Conservation (phyloP, 2,113 vertebrate species). For the Anhinga rufa region DNA sequence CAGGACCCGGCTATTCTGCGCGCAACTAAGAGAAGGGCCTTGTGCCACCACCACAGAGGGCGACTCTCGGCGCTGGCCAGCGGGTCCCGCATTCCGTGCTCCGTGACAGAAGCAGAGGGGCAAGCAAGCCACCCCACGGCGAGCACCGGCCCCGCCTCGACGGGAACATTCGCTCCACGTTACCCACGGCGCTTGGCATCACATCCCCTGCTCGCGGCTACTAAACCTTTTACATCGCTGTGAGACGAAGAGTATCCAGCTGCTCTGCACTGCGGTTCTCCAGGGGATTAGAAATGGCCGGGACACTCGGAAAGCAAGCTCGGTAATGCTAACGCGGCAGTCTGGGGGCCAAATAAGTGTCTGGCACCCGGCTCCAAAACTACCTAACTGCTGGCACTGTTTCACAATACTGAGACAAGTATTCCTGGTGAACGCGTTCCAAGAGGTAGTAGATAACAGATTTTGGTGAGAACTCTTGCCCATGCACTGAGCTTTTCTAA, state of each 20-base stretch:
- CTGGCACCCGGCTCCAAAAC: neutral
- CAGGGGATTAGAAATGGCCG: neutral
- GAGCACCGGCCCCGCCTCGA: rapidly evolving
- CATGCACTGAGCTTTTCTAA: neutral
- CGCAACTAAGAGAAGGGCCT: neutral
- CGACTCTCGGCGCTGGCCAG: rapidly evolving
- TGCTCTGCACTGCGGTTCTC: neutral
- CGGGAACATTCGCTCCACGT: rapidly evolving
- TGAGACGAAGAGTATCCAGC: neutral
- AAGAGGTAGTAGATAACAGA: neutral
- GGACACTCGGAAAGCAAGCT: neutral
- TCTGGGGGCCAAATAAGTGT: neutral
- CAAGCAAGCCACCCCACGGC: rapidly evolving
- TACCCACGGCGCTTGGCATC: rapidly evolving
- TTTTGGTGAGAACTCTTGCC: neutral
- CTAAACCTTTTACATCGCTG: rapidly evolving
- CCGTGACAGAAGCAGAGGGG: rapidly evolving
- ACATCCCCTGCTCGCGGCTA: neutral
- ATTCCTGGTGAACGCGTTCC: neutral
- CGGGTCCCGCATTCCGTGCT: neutral
- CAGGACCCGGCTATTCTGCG: neutral
- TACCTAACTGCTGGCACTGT: neutral
- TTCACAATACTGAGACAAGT: neutral
- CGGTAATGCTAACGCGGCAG: neutral
- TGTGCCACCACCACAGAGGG: neutral